phyloP scores from a whole-genome alignment of 2,113 vertebrate species.

The Melierax canorus region DNA sequence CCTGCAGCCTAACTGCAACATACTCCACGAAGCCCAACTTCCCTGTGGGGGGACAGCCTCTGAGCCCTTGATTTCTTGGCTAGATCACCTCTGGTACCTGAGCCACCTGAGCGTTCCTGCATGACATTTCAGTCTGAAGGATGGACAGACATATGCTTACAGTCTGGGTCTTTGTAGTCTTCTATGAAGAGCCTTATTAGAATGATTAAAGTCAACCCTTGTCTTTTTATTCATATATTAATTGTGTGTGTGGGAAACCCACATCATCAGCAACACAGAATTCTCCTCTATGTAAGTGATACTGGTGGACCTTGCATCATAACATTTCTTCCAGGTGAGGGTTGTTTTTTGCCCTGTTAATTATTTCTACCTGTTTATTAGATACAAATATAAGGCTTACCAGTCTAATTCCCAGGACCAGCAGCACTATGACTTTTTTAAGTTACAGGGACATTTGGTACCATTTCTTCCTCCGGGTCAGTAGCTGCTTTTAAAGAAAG shows the following conservation, averaged over 20 bases:
- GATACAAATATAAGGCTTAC: not conserved
- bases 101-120: not conserved
- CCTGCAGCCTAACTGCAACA: not conserved
- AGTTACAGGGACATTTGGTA: not conserved
- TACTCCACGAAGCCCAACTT: not conserved
- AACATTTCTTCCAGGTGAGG: not conserved
- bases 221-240: not conserved
- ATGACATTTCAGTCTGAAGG: not conserved
- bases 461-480: not conserved
- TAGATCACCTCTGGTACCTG: not conserved
- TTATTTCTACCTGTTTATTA: not conserved
- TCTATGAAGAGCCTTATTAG: not conserved
- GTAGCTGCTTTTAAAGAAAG: not conserved
- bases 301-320: not conserved
- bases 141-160: not conserved
- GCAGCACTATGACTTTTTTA: not conserved
- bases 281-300: not conserved
- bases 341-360: rapidly evolving
- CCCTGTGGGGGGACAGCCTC: not conserved
- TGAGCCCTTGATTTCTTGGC: not conserved
- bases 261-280: not conserved
- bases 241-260: not conserved
- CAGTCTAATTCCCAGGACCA: not conserved
- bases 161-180: not conserved
- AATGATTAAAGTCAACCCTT: not conserved